Percentiles rank a stretch among this genome's conserved stretches.
phyloP scores from a whole-genome alignment of 2,888 invertebrate species.

The Eulithis testata region DNA sequence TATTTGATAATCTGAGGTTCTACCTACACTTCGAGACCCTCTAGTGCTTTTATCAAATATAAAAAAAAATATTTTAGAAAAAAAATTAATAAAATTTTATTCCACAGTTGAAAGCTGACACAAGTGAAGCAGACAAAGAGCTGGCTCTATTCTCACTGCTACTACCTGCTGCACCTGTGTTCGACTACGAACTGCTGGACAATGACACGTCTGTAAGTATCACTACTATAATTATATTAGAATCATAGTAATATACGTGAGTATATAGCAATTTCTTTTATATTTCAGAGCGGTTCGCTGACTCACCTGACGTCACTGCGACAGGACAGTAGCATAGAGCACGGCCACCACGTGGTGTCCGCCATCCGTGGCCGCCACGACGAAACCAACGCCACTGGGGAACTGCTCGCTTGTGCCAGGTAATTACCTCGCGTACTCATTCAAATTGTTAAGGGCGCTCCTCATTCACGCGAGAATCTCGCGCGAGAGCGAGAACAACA shows the following conservation, averaged over 20 bases:
- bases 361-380: constrained; percentile 73
- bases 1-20: too few relatives aligned
- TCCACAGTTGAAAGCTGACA: constrained; percentile 52
- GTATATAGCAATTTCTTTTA: background rate
- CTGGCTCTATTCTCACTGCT: constrained; percentile 89
- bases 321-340: constrained; percentile 85
- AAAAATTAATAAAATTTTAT: background rate
- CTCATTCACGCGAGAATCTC: too few relatives aligned
- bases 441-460: background rate
- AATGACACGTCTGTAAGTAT: constrained; percentile 55
- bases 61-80: too few relatives aligned
- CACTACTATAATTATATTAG: background rate
- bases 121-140: constrained; percentile 55
- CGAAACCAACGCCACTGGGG: constrained; percentile 38
- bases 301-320: constrained; percentile 69
- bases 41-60: too few relatives aligned
- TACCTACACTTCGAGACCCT: too few relatives aligned
- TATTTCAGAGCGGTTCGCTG: constrained; percentile 51
- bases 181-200: constrained; percentile 64
- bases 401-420: constrained; percentile 88
- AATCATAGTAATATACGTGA: too few relatives aligned
- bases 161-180: constrained; percentile 91
- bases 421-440: background rate
- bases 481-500: too few relatives aligned
- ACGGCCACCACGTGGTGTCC: constrained; percentile 81